A percentile compares a stretch with the other conserved stretches of the same genome.
These are phyloP conservation scores for Augochlorella aurata DNA, from an alignment of 2,888 invertebrate genomes.

Conservation along the genomic window DNA sequence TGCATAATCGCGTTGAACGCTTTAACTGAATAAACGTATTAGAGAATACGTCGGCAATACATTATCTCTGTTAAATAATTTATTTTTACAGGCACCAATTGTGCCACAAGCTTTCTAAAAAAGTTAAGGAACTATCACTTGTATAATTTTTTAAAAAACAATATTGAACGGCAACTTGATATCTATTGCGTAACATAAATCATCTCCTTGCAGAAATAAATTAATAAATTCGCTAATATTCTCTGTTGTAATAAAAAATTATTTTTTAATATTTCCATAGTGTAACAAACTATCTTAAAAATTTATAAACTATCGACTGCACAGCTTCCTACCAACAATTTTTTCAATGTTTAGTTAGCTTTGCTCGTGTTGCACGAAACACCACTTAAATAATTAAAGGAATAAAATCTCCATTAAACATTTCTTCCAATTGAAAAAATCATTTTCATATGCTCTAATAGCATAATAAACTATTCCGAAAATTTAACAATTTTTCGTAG, in stretches of 20 bases:
- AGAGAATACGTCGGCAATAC: too few species aligned
- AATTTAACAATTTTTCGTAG: not conserved
- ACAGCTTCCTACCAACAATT: not conserved
- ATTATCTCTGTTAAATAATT: too few species aligned
- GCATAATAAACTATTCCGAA: not conserved
- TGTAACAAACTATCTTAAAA: not conserved
- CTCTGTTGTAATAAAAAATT: not conserved
- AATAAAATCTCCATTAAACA: not conserved
- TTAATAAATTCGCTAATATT: not conserved
- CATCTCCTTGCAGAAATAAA: not conserved
- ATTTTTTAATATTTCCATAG: not conserved
- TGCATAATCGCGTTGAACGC: not conserved
- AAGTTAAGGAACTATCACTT: too few species aligned
- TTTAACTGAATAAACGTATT: too few species aligned
- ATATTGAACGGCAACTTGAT: too few species aligned
- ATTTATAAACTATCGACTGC: not conserved
- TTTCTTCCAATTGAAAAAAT: not conserved
- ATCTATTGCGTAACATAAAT: too few species aligned
- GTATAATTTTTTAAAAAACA: too few species aligned
- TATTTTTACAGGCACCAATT: too few species aligned
- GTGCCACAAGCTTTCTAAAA: too few species aligned
- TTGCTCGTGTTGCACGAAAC: not conserved
- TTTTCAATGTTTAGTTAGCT: not conserved
- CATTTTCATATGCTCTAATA: not conserved
- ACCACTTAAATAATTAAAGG: not conserved